A percentile compares a stretch with the other conserved stretches of the same genome.
Conservation (phyloP, 2,113 vertebrate species). For the Amblyornis subalaris region DNA sequence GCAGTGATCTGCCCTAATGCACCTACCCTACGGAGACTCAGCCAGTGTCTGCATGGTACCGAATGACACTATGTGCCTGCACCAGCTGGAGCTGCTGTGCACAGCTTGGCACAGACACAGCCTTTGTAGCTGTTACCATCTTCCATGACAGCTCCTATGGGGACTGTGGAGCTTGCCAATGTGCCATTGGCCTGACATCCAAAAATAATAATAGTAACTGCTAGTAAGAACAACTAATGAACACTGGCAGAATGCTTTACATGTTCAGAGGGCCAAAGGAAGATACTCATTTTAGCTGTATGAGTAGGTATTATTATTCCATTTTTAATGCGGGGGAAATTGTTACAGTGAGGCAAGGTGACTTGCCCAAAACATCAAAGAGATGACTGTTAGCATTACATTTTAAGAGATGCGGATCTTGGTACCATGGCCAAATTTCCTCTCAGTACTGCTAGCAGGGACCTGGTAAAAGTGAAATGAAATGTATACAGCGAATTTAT, state of each 20-base stretch:
- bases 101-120: neutral
- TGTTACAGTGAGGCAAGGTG: neutral
- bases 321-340: conserved; percentile 4
- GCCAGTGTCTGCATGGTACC: neutral
- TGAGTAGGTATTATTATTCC: neutral
- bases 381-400: neutral
- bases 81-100: neutral
- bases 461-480: neutral
- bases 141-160: neutral
- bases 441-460: neutral
- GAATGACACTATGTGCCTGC: neutral
- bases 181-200: neutral
- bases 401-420: neutral
- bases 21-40: neutral
- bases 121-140: neutral
- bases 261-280: neutral
- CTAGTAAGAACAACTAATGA: neutral
- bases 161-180: neutral
- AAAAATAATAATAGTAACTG: neutral
- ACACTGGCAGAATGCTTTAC: neutral
- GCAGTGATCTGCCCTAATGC: neutral
- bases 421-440: neutral
- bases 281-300: neutral
- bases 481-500: neutral
- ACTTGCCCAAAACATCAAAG: conserved; percentile 38